Percentiles rank a stretch among this genome's conserved stretches.
These are phyloP conservation scores for Arenaria interpres DNA, from an alignment of 2,113 vertebrate species.

Conservation along the genomic window DNA sequence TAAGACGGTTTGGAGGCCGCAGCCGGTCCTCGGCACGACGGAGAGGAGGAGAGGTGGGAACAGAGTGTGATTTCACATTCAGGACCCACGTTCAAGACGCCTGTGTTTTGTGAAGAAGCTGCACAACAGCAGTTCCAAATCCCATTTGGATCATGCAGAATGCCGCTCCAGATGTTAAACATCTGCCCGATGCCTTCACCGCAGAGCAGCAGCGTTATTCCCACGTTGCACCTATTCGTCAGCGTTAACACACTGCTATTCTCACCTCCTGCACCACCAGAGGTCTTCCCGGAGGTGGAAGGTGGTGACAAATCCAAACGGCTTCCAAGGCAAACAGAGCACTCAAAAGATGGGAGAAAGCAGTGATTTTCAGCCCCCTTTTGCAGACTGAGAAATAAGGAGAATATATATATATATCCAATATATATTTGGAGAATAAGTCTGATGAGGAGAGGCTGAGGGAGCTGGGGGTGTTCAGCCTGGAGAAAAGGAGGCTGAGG, in stretches of 20 bases:
- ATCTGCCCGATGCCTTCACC: background rate
- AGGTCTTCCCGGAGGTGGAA: background rate
- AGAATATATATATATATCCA: too few relatives aligned
- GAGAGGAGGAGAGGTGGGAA: background rate
- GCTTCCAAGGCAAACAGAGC: background rate
- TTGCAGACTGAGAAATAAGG: background rate
- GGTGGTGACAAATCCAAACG: background rate
- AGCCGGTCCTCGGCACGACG: accelerated
- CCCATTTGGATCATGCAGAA: accelerated
- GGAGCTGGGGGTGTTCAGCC: too few relatives aligned
- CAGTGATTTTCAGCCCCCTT: background rate
- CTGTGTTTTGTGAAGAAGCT: background rate
- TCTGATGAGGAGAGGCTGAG: too few relatives aligned
- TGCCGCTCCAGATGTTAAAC: background rate
- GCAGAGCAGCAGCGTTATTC: background rate
- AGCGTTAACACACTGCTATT: accelerated
- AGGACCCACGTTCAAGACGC: background rate
- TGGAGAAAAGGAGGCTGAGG: too few relatives aligned
- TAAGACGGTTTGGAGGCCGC: accelerated
- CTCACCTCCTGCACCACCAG: background rate
- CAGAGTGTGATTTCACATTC: background rate
- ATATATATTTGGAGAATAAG: too few relatives aligned
- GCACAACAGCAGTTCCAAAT: background rate
- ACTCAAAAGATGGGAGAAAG: background rate
- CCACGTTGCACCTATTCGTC: background rate